Percentiles rank a stretch among this genome's conserved stretches.
These are phyloP conservation scores for Lophotriccus pileatus DNA, from an alignment of 2,797 vertebrate species.

Conservation along the genomic window DNA sequence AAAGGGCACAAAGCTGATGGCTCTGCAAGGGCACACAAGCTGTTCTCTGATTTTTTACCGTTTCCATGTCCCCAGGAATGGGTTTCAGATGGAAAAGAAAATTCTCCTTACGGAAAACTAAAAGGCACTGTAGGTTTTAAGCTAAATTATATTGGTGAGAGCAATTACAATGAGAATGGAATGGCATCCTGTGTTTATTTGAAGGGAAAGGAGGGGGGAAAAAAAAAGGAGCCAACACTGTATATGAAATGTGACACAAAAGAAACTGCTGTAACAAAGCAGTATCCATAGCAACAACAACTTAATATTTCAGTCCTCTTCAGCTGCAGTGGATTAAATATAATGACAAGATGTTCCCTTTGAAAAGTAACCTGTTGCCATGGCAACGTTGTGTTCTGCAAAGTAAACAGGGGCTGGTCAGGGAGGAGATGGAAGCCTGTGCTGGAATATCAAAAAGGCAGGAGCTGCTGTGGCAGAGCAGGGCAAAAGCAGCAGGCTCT, in stretches of 20 bases:
- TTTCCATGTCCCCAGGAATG: neutral
- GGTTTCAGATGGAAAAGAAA: neutral
- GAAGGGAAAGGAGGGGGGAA: neutral
- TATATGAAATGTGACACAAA: slow-evolving; percentile 81
- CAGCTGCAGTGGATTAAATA: slow-evolving; percentile 99
- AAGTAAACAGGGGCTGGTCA: slow-evolving; percentile 81
- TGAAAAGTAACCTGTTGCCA: slow-evolving; percentile 93
- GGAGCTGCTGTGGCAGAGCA: slow-evolving; percentile 11
- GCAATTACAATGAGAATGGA: slow-evolving; percentile 53
- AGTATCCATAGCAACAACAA: slow-evolving; percentile 98
- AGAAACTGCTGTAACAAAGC: slow-evolving; percentile 89
- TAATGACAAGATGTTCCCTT: slow-evolving; percentile 99
- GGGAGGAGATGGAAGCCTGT: slow-evolving; percentile 64
- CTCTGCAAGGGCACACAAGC: neutral
- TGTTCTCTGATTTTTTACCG: neutral
- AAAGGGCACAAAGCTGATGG: neutral
- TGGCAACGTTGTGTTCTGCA: slow-evolving; percentile 89
- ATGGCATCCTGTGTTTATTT: slow-evolving; percentile 59
- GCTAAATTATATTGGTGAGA: slow-evolving; percentile 45
- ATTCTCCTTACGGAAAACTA: slow-evolving; percentile 38
- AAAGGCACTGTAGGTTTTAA: slow-evolving; percentile 14
- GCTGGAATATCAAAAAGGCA: slow-evolving; percentile 73
- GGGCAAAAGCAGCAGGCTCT: neutral
- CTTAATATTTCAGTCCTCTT: slow-evolving; percentile 98
- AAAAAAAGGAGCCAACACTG: slow-evolving; percentile 51